Evolutionary conservation across 2,888 invertebrate species (phyloP), one percentile per base, ranked within the genome.

Genomic region (Drosophila mercatorum): DNA sequence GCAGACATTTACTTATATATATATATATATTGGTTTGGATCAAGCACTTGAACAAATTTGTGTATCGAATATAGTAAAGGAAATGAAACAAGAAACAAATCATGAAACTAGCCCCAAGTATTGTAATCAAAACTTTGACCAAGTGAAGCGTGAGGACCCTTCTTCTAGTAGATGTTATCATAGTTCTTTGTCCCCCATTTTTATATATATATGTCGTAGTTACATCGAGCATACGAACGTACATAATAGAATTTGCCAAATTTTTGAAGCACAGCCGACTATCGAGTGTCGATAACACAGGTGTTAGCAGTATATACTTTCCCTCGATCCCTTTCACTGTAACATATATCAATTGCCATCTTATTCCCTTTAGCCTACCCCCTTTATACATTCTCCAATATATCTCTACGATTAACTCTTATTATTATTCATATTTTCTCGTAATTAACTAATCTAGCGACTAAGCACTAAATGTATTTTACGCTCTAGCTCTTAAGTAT

Each of bases 181-280:
- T 31, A 51, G 51, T 62, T 60, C 56, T 69, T 72, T 68, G 38
- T 14, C 31, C 38, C 7, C 53, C 2, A 14, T 38, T 22, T 34
- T 34, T 38, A 2, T 22, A 22, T 22, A 22, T 59, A 44, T 63
- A 52, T 58, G 44, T 51, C 5, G 61, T 61, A 70, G 55, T 63
- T 61, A 75, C 44, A 61, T 34, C 43, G 58, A 44, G 22, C 41
- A 78, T 47, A 71, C 38, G 71, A 68, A 64, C 68, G 57, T 72
- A 78, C 44, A 72, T 69, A 64, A 83, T 81, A 81, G 78, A 83
- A 89, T 66, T 89, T 85, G 84, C 89, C 84, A 85, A 85, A 85
- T 89, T 89, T 85, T 77, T 26, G 12, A 47, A 79, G 79, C 65
- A 73, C 84, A 44, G 22, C 63, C 79, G 61, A 47, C 57, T 77